Evolutionary conservation across 2,888 invertebrate species (phyloP), one percentile per base, ranked within the genome.

Genomic region (Caenorhabditis sp.): DNA sequence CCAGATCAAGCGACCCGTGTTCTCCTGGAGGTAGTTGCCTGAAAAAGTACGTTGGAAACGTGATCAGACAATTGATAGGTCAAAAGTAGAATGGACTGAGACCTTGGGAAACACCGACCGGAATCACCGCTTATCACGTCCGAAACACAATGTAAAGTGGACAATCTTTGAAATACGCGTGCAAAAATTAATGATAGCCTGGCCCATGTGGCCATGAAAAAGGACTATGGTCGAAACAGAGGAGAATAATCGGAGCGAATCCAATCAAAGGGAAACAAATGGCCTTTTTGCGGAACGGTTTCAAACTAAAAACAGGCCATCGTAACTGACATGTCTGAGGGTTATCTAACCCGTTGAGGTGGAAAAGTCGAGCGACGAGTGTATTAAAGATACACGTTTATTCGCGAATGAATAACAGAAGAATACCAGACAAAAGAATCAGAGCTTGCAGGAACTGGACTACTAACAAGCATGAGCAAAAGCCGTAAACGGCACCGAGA

Each of bases 1-100:
- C 85, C 85, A 85, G 2, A 85, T 70, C 6, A 85, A 59, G 17
- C 74, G 24, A 8, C 82, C 80, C 17, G 84, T 84, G 41, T 72
- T 65, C 37, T 76, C 58, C 46, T 80, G 78, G 20, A 83, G 65
- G 15, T 74, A 56, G 24, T 71, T 50, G 41, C 72, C 81, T 81
- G 61, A 20, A 76, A 46, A 45, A n/a, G n/a, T n/a, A n/a, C n/a
- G n/a, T n/a, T 37, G 24, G 20, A 24, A 32, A 24, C 13, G 35
- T 50, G 41, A 55, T 53, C 63, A 61, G 55, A 53, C 43, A 37
- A 27, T n/a, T 53, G 27, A 43, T 24, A 53, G 53, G 32, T 62
- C 50, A 46, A 46, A 35, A 35, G n/a, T n/a, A n/a, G n/a, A 32
- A 15, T 52, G 22, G 15, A 52, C 30, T 9, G 35, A 52, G 52